phyloP scores from a whole-genome alignment of 1,140 invertebrate species.

The Calliopsis andreniformis region DNA sequence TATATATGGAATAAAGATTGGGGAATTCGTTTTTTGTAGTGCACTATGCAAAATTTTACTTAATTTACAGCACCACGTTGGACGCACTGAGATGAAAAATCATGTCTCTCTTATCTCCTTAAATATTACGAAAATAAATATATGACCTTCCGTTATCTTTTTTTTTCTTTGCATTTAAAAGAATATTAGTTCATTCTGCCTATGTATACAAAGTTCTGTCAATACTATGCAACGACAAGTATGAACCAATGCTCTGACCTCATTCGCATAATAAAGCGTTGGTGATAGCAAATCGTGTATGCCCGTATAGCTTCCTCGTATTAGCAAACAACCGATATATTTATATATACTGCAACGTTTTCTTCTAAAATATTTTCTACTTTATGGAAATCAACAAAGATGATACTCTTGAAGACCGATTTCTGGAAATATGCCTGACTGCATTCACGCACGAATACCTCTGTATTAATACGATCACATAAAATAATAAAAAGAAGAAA shows the following conservation, averaged over 20 bases:
- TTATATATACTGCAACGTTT: conserved; percentile 19
- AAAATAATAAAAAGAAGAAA: conserved; percentile 50
- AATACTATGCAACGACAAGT: conserved; percentile 37
- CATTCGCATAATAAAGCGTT: conserved; percentile 50
- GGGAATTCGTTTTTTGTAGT: conserved; percentile 16
- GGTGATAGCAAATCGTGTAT: conserved; percentile 33
- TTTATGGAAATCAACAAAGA: conserved; percentile 35
- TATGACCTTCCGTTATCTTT: conserved; percentile 39
- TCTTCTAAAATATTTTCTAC: conserved; percentile 31
- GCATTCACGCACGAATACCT: conserved; percentile 35
- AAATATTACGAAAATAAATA: conserved; percentile 58
- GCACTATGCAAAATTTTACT: conserved; percentile 49
- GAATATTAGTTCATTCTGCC: conserved; percentile 58
- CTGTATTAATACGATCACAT: conserved; percentile 37
- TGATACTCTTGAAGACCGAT: conserved; percentile 35
- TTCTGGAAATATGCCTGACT: conserved; percentile 19
- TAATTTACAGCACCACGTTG: conserved; percentile 49
- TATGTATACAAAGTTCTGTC: conserved; percentile 57
- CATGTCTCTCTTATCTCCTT: conserved; percentile 39
- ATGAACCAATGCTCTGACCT: conserved; percentile 38
- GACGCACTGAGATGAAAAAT: conserved; percentile 46
- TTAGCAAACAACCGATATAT: conserved; percentile 47
- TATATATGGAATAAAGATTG: conserved; percentile 52
- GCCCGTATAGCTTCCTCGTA: conserved; percentile 30
- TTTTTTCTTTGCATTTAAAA: conserved; percentile 46